These are phyloP conservation scores for Planiliza haematocheilus DNA, from an alignment of 2,113 vertebrate species.

Conservation along the genomic window DNA sequence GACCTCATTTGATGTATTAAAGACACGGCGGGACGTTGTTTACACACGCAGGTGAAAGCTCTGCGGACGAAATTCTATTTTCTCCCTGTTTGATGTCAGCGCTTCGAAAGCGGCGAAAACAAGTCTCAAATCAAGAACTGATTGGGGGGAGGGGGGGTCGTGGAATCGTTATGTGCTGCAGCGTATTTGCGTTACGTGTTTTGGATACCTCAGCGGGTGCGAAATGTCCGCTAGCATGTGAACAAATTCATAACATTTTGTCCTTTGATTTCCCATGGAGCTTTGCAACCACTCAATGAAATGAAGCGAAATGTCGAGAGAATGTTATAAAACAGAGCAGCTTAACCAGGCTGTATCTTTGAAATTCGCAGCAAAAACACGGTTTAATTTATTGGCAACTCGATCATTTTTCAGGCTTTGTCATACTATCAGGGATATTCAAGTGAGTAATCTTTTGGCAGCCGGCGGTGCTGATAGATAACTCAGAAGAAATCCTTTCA, in stretches of 20 bases:
- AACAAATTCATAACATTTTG: slow-evolving; percentile 26
- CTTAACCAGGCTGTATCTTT: not conserved
- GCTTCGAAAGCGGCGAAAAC: slow-evolving; percentile 68
- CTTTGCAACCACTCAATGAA: slow-evolving; percentile 1
- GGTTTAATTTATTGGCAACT: slow-evolving; percentile 17
- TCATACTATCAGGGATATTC: slow-evolving; percentile 35
- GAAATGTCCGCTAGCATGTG: slow-evolving; percentile 17
- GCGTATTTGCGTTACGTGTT: slow-evolving; percentile 3
- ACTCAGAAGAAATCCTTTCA: slow-evolving; percentile 22
- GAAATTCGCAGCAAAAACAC: slow-evolving; percentile 26
- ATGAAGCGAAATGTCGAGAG: not conserved
- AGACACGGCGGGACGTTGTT: slow-evolving; percentile 77
- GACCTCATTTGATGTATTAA: slow-evolving; percentile 80
- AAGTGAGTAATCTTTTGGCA: slow-evolving; percentile 48
- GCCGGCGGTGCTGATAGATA: slow-evolving; percentile 35
- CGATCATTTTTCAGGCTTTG: not conserved
- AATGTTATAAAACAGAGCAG: slow-evolving; percentile 15
- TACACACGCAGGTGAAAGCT: slow-evolving; percentile 79
- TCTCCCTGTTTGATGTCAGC: slow-evolving; percentile 72
- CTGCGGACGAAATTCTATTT: slow-evolving; percentile 62
- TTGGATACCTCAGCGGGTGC: slow-evolving; percentile 36
- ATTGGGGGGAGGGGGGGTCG: slow-evolving; percentile 27
- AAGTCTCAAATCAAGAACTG: slow-evolving; percentile 51
- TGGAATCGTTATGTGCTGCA: slow-evolving; percentile 34
- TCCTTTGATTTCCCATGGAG: slow-evolving; percentile 46